Base-by-base conservation (phyloP, 2,113 vertebrate species). In the Ia io region DNA sequence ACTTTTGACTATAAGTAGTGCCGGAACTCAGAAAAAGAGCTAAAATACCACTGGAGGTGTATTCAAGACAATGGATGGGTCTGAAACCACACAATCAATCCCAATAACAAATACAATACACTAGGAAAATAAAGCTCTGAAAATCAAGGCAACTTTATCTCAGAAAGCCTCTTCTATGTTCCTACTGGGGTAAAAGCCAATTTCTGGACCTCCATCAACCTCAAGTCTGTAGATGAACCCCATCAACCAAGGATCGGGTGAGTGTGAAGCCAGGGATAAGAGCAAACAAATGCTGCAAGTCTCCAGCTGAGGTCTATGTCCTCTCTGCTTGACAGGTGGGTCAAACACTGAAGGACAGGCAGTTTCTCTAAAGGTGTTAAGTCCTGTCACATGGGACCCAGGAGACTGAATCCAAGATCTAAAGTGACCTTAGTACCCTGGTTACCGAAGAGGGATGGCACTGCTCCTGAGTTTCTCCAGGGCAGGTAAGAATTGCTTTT, bases 351-450 rank as follows among this genome's bases (percentile, higher is more conserved):
- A 97, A 97, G 82, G 85, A 51, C 78, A 97, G 61, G 69, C 78
- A 95, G 56, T 90, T 93, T 92, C 76, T 84, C 83, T 94, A 84
- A 95, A 90, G 40, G 88, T 95, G 82, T 95, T 96, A 97, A 97
- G 84, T 95, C 88, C 83, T 97, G 63, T 97, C 96, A 96, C 90
- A 95, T 92, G 94, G 49, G n/a, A 90, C 53, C 71, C 61, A 93
- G 53, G 47, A 95, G 74, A 90, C 17, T 85, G 77, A 95, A 30
- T 82, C 96, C 73, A 97, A 96, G 88, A 95, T 90, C 78, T 94
- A 92, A 74, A 88, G 69, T 96, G 94, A 97, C 96, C 84, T 97
- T 95, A 87, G 47, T 56, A 92, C 35, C 59, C 71, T 92, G 59
- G 53, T 93, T 95, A 96, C 44, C 92, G 92, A 96, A 85, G 28